Base-by-base conservation (phyloP, 1,140 invertebrate species). In the Micrasema minimum region DNA sequence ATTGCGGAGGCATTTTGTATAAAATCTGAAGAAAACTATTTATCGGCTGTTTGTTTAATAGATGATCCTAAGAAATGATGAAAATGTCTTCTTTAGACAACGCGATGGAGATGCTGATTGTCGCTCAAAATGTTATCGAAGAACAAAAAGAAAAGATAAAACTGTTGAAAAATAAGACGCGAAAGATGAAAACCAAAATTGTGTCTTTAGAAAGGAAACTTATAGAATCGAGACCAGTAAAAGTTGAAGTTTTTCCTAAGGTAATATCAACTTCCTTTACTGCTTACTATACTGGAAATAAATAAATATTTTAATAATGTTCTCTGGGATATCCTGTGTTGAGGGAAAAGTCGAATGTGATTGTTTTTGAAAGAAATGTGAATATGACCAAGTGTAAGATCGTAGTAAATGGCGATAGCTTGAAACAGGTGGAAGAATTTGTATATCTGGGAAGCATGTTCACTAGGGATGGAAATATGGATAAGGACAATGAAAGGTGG, bases 71-170 rank as follows among this genome's bases (percentile, higher is more conserved):
- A 53, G 22, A 26, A 46, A 46, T 46, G 6, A 51, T 23, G 31
- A 64, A 64, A 64, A 64, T 64, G 59, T 22, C 59, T 18, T 64
- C 59, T 26, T n/a, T 64, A 26, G 41, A 45, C 14, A 64, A 46
- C 23, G 59, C 59, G 6, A 64, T 64, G 59, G 26, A 64, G 26
- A 64, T 64, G 59, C 26, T 64, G 43, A 31, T 64, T 2, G 59
- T 64, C 2, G 59, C 59, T 45, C 59, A 64, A 46, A 64, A 64
- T 31, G 26, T 64, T 26, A 64, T 64, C 12, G 41, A 64, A 11
- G 59, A 64, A 14, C 59, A 64, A 31, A 46, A 64, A 14, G 43
- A 22, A 22, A 64, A 64, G 45, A 64, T 64, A 9, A 64, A 64
- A 48, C n/a, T 64, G 22, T 26, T 64, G 14, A 26, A 64, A 31